Evolutionary conservation across 2,888 invertebrate species (phyloP), one percentile per base, ranked within the genome.

Genomic region (Tromatobia lineatoria): DNA sequence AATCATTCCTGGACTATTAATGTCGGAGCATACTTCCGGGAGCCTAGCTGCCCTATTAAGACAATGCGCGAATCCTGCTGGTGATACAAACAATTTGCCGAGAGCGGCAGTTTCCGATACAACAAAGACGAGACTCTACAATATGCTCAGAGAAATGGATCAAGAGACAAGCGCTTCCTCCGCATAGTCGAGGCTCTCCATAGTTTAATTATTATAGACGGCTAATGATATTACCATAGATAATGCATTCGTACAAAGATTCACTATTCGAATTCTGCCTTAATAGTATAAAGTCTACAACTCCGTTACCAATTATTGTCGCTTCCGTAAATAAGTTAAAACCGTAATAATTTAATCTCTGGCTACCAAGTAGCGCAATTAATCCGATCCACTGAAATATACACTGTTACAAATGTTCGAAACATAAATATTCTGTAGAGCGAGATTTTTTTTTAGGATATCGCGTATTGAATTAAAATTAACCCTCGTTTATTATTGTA

Each of bases 1-100:
- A 57, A 94, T 96, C 88, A 94, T 96, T 82, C 96, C 96, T 18
- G 96, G 96, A 0, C 90, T 96, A 78, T 91, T 96, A 29, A 94
- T 96, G 94, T 95, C 96, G 0, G 94, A 95, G 73, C 94, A 95
- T 83, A 95, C 96, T 0, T 95, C 96, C 0, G 94, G 95, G 15
- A 94, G 95, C 47, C 91, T 96, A 52, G 95, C 95, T 1, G 94
- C 95, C 7, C 91, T 96, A 79, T 91, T 96, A 47, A 93, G 96
- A 85, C 94, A 95, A 85, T 96, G 96, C 89, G 95, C 96, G 0
- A 95, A 95, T 91, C 95, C 95, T 18, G 93, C 91, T 18, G 91
- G 92, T 23, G 95, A 95, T 85, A 73, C 83, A 0, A 87, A 91
- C 3, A 94, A 94, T 75, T 93, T 94, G 64, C 94, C 95, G 0